Conservation (phyloP, 2,888 invertebrate genomes). For the Apotomis capreana region DNA sequence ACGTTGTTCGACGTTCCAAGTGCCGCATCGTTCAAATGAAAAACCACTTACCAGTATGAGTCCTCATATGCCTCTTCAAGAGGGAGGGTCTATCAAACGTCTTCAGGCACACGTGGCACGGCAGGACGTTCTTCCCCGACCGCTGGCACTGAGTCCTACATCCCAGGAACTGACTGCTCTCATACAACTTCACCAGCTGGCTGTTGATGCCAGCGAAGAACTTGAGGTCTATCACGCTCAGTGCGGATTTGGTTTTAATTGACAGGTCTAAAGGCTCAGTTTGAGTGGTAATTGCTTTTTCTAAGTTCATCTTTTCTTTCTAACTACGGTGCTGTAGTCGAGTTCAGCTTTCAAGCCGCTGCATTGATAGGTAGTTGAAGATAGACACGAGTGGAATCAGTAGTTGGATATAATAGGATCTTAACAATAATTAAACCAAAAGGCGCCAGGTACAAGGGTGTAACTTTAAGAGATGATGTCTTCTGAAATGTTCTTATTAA, state of each 20-base stretch:
- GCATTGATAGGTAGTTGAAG: too few species aligned
- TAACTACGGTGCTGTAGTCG: background rate
- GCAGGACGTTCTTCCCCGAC: constrained; percentile 66
- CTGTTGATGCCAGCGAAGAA: constrained; percentile 72
- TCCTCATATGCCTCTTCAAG: constrained; percentile 86
- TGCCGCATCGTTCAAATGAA: background rate
- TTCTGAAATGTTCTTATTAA: too few species aligned
- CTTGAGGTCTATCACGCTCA: constrained; percentile 71
- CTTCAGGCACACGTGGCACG: constrained; percentile 86
- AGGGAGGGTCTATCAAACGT: constrained; percentile 87
- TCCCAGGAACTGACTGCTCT: constrained; percentile 56
- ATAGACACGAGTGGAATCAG: too few species aligned
- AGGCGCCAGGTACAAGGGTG: too few species aligned
- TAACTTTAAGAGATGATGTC: too few species aligned
- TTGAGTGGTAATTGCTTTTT: constrained; percentile 63
- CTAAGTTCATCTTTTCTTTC: background rate
- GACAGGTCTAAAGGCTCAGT: constrained; percentile 75
- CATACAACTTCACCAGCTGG: constrained; percentile 72
- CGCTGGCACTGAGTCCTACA: constrained; percentile 49
- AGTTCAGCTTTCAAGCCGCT: background rate
- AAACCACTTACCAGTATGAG: constrained; percentile 84
- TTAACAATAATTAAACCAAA: too few species aligned
- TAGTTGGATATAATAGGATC: too few species aligned
- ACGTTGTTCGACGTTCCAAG: background rate
- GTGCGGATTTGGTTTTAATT: constrained; percentile 54